These are phyloP conservation scores for Dunckerocampus dactyliophorus DNA, from an alignment of 2,113 vertebrate species.

Conservation along the genomic window DNA sequence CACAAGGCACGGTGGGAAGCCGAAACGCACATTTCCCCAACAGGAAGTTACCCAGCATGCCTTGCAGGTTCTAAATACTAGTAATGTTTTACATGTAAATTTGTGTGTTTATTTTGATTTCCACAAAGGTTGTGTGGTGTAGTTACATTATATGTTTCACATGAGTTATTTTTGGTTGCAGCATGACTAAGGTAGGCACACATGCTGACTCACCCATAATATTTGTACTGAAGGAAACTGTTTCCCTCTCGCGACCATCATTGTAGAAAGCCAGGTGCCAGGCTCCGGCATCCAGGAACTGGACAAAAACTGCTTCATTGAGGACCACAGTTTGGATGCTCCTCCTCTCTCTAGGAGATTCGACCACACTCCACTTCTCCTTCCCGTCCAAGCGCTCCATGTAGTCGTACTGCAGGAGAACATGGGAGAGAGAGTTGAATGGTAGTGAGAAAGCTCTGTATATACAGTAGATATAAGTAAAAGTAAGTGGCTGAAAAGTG, in stretches of 20 bases:
- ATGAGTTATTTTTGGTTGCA: not conserved
- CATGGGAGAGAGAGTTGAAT: not conserved
- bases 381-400: constrained; percentile 98
- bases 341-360: constrained; percentile 87
- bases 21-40: no score
- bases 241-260: constrained; percentile 92
- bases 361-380: constrained; percentile 98
- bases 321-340: constrained; percentile 97
- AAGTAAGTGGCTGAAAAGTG: constrained; percentile 10
- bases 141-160: no score
- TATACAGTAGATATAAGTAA: constrained; percentile 5
- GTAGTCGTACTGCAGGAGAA: constrained; percentile 85
- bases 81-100: no score
- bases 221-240: constrained; percentile 91
- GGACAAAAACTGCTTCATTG: constrained; percentile 95
- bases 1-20: no score
- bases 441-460: constrained; percentile 8
- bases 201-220: constrained; percentile 78
- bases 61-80: no score
- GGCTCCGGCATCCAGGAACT: constrained; percentile 90
- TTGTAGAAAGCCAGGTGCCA: constrained; percentile 99
- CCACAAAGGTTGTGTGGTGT: no score
- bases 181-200: not conserved
- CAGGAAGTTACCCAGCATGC: no score
- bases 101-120: no score